A percentile compares a stretch with the other conserved stretches of the same genome.
phyloP scores from a whole-genome alignment of 2,113 vertebrate genomes.

The Carassius auratus region DNA sequence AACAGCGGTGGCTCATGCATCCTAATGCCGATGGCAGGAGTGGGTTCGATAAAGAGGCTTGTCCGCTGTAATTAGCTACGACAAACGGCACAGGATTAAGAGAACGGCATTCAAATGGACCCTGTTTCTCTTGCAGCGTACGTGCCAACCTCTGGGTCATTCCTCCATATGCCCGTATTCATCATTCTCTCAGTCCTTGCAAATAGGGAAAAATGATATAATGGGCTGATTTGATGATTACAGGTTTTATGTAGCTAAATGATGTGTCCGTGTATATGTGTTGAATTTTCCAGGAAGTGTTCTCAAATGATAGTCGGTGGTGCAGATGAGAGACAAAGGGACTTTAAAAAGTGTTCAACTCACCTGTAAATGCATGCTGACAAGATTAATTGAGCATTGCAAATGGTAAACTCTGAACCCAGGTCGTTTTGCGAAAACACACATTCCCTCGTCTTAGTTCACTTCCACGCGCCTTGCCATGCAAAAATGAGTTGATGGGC shows the following conservation, averaged over 20 bases:
- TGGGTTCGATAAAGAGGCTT: conserved; percentile 99
- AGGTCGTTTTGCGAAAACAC: conserved; percentile 46
- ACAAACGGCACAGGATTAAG: conserved; percentile 88
- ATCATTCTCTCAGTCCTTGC: background rate
- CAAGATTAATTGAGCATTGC: conserved; percentile 85
- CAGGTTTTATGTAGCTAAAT: background rate
- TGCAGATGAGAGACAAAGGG: conserved; percentile 65
- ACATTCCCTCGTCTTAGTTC: conserved; percentile 64
- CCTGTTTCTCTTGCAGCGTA: conserved; percentile 43
- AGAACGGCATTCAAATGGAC: conserved; percentile 71
- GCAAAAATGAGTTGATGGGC: conserved; percentile 98
- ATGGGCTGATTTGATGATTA: conserved; percentile 17
- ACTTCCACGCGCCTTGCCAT: conserved; percentile 77
- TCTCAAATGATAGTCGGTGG: conserved; percentile 69
- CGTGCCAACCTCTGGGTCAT: conserved; percentile 31
- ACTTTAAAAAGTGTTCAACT: conserved; percentile 73
- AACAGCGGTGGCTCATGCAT: conserved; percentile 98
- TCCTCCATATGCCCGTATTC: conserved; percentile 9
- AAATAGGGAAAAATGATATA: background rate
- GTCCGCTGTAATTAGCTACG: conserved; percentile 97
- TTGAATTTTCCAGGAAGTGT: conserved; percentile 56
- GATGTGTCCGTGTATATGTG: conserved; percentile 20
- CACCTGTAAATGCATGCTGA: conserved; percentile 76
- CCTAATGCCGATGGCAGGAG: conserved; percentile 97
- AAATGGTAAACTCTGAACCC: conserved; percentile 76